These are phyloP conservation scores for Desmodus rotundus DNA, from an alignment of 2,113 vertebrate genomes.

Conservation along the genomic window DNA sequence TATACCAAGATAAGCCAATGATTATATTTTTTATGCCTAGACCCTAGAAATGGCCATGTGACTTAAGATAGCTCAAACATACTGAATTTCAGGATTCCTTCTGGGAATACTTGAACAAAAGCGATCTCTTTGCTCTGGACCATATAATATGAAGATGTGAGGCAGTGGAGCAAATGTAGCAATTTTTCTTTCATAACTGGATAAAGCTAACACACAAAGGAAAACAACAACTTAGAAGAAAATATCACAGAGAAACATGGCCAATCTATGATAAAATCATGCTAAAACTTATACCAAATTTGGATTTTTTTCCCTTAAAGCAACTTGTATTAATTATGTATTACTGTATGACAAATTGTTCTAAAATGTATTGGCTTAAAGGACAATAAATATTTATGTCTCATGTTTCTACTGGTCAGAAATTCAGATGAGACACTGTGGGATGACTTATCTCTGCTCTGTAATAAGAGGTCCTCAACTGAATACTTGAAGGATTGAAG, in stretches of 20 bases:
- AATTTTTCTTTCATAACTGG: neutral
- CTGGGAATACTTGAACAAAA: neutral
- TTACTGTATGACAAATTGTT: neutral
- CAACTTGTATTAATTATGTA: neutral
- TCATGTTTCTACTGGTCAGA: neutral
- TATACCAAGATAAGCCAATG: neutral
- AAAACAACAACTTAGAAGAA: neutral
- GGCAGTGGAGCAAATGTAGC: neutral
- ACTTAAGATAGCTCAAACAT: neutral
- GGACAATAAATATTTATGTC: neutral
- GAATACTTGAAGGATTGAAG: neutral
- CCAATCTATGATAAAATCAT: neutral
- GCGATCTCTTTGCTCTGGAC: neutral
- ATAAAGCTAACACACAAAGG: neutral
- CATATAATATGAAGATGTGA: neutral
- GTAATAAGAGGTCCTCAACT: neutral
- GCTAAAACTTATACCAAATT: neutral
- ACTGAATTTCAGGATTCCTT: neutral
- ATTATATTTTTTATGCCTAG: neutral
- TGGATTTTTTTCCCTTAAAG: neutral
- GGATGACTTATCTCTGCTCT: neutral
- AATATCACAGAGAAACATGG: neutral
- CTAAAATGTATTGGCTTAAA: conserved; percentile 21
- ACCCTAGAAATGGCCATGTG: neutral
- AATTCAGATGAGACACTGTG: neutral